These are phyloP conservation scores for Notolabrus celidotus DNA, from an alignment of 2,797 vertebrate genomes.

Conservation along the genomic window DNA sequence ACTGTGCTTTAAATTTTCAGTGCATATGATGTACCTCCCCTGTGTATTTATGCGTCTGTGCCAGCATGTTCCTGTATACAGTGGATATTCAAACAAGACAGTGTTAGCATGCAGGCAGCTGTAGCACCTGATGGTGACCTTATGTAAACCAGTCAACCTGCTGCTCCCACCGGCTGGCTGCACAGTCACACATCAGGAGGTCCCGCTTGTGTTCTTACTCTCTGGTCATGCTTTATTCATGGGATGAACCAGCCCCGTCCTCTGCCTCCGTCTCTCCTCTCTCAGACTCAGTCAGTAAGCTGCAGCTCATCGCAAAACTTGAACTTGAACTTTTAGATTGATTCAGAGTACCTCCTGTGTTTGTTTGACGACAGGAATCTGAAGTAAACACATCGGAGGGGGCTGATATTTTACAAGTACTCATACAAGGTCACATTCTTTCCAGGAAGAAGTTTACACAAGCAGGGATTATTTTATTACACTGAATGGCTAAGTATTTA, in stretches of 20 bases:
- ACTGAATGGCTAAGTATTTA: conserved; percentile 40
- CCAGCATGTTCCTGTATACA: neutral
- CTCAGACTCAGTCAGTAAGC: conserved; percentile 16
- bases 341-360: conserved; percentile 3
- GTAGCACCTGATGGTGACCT: conserved; percentile 66
- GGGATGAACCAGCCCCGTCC: conserved; percentile 43
- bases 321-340: conserved; percentile 22
- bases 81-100: conserved; percentile 1
- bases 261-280: conserved; percentile 3
- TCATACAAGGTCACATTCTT: conserved; percentile 17
- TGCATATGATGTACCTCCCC: neutral
- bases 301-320: conserved; percentile 26
- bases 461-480: conserved; percentile 19
- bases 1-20: neutral
- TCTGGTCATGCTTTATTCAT: conserved; percentile 72
- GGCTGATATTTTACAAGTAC: conserved; percentile 12
- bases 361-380: conserved; percentile 7
- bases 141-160: conserved; percentile 65
- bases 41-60: neutral
- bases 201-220: conserved; percentile 53
- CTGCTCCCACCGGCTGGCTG: conserved; percentile 60
- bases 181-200: conserved; percentile 63
- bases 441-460: conserved; percentile 44
- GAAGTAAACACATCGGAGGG: conserved; percentile 23
- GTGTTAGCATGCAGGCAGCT: conserved; percentile 35